phyloP scores from a whole-genome alignment of 2,113 vertebrate genomes.

The Romanogobio albipinnatus region DNA sequence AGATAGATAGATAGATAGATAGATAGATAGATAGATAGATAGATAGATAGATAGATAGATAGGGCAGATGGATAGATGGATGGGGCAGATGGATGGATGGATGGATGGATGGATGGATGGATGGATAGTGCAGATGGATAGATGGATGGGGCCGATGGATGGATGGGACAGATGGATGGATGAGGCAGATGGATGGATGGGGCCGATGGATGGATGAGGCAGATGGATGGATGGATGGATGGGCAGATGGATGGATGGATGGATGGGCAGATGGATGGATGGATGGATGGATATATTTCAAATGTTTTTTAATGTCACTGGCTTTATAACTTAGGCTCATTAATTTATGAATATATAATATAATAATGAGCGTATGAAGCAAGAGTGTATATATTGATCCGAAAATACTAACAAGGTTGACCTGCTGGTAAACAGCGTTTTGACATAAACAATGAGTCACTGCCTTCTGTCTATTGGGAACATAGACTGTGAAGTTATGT shows the following conservation, averaged over 20 bases:
- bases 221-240: too few relatives aligned
- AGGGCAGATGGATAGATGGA: too few relatives aligned
- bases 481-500: constrained; percentile 51
- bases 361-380: background rate
- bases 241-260: too few relatives aligned
- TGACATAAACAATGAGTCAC: background rate
- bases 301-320: background rate
- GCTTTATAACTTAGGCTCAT: background rate
- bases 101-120: too few relatives aligned
- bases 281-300: background rate
- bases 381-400: background rate
- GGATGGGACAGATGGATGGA: too few relatives aligned
- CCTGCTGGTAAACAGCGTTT: background rate
- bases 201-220: too few relatives aligned
- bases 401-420: background rate
- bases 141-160: background rate
- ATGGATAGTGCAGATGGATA: too few relatives aligned
- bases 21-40: too few relatives aligned
- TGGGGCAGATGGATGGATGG: too few relatives aligned
- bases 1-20: too few relatives aligned
- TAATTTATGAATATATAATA: background rate
- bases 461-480: background rate
- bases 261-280: background rate
- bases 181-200: too few relatives aligned
- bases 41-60: too few relatives aligned